A percentile compares a stretch with the other conserved stretches of the same genome.
These are phyloP conservation scores for Solen grandis DNA, from an alignment of 1,140 invertebrate species.

Conservation along the genomic window DNA sequence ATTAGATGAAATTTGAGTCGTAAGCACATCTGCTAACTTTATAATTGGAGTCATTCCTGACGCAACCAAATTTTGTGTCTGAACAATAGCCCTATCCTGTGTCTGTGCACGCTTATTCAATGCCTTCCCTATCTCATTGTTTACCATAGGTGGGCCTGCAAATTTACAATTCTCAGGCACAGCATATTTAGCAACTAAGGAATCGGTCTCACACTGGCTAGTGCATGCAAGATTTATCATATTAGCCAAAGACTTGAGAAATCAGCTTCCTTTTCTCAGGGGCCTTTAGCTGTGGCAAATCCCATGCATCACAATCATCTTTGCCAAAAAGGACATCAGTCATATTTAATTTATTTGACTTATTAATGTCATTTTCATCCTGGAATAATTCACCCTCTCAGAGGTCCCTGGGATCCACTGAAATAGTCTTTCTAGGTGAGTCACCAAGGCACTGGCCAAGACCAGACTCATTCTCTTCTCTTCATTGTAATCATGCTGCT, in stretches of 20 bases:
- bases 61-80: background rate
- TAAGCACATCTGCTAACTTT: background rate
- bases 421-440: too few species aligned
- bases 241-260: background rate
- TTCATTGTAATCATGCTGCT: too few species aligned
- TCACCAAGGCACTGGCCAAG: too few species aligned
- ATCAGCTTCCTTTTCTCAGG: background rate
- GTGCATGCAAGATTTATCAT: background rate
- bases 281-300: too few species aligned
- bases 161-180: conserved; percentile 2
- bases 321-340: too few species aligned
- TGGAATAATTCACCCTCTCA: too few species aligned
- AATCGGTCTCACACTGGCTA: background rate
- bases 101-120: background rate
- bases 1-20: background rate
- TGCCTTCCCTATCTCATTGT: background rate
- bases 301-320: too few species aligned
- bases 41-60: conserved; percentile 7
- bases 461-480: too few species aligned
- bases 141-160: background rate
- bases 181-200: background rate
- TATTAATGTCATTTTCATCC: too few species aligned
- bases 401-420: too few species aligned
- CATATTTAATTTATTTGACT: too few species aligned
- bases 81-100: background rate